A percentile compares a stretch with the other conserved stretches of the same genome.
Evolutionary conservation across 2,113 vertebrate genomes (phyloP).

Genomic region (Urocynchramus pylzowi): DNA sequence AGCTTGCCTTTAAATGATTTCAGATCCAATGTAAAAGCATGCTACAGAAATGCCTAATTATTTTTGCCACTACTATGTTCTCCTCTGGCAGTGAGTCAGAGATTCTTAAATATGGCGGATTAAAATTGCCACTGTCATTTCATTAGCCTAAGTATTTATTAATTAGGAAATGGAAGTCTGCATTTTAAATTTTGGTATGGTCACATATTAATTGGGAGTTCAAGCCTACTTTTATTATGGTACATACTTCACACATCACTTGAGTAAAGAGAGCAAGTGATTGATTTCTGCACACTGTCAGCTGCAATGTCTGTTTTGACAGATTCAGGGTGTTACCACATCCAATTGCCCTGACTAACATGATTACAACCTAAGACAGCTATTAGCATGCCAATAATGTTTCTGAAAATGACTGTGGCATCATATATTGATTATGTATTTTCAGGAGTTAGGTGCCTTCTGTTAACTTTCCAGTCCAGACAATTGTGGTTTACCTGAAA

Average conservation of each 20-base stretch:
- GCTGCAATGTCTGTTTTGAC: neutral
- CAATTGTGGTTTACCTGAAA: neutral
- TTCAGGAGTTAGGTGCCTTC: neutral
- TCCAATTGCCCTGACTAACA: neutral
- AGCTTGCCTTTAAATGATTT: neutral
- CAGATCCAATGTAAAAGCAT: neutral
- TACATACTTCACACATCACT: neutral
- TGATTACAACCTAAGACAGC: neutral
- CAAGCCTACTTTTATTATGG: neutral
- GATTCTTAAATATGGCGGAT: neutral
- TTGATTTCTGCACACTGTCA: neutral
- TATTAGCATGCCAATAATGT: neutral
- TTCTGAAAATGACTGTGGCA: neutral
- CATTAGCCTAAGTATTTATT: neutral
- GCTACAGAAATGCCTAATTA: neutral
- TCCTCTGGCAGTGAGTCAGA: neutral
- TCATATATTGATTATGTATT: neutral
- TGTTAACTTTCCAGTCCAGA: neutral
- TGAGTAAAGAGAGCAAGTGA: neutral
- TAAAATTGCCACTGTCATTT: neutral
- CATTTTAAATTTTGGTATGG: neutral
- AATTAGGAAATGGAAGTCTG: neutral
- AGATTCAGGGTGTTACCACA: neutral
- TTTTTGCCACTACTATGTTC: neutral
- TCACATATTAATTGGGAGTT: neutral